Percentiles rank a stretch among this genome's conserved stretches.
phyloP scores from a whole-genome alignment of 2,797 vertebrate genomes.

The Astyanax mexicanus region DNA sequence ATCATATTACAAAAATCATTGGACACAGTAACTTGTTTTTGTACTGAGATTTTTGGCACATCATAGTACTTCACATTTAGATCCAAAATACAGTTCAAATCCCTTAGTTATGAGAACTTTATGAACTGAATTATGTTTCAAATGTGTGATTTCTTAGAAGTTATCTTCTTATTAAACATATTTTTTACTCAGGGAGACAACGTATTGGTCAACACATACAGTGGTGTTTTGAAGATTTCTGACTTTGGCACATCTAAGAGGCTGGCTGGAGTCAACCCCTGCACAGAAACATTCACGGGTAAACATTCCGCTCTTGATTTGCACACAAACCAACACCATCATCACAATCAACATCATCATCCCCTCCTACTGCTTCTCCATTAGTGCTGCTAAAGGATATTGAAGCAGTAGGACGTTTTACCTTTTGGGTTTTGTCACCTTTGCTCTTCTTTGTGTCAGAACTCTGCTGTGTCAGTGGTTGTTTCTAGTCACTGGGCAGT shows the following conservation, averaged over 20 bases:
- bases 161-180: not conserved
- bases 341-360: no score
- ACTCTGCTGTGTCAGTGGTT: not conserved
- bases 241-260: constrained; percentile 99
- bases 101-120: no score
- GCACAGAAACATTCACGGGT: constrained; percentile 99
- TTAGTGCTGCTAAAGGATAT: not conserved
- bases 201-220: constrained; percentile 98
- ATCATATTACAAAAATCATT: no score
- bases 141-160: not conserved
- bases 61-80: no score
- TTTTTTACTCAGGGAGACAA: constrained; percentile 88
- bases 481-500: not conserved
- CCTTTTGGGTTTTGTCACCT: not conserved
- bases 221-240: constrained; percentile 98
- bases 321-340: not conserved
- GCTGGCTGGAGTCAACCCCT: constrained; percentile 96
- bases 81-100: no score
- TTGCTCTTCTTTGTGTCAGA: not conserved
- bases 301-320: constrained; percentile 41
- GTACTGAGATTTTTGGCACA: no score
- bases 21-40: no score
- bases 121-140: no score
- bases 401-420: not conserved
- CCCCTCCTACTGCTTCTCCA: not conserved